Percentiles rank a stretch among this genome's conserved stretches.
Evolutionary conservation across 2,888 invertebrate species (phyloP).

Genomic region (Cenopis cana): DNA sequence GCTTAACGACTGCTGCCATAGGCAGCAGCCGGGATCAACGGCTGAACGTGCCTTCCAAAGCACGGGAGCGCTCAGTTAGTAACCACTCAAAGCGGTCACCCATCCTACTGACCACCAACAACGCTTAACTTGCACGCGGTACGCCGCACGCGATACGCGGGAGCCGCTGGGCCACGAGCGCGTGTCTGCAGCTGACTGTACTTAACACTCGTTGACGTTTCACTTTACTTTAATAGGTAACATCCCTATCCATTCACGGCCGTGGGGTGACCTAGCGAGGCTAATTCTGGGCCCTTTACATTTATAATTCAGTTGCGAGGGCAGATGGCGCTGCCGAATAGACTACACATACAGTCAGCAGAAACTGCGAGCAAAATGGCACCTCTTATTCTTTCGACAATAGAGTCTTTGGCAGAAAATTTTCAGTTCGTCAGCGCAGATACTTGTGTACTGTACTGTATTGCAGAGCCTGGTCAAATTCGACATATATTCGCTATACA

Average conservation of each 20-base stretch:
- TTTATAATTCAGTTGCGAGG: slow-evolving; percentile 22
- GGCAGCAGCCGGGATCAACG: background rate
- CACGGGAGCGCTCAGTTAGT: no score
- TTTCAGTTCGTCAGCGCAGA: background rate
- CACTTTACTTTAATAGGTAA: background rate
- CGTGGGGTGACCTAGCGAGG: background rate
- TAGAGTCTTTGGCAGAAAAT: background rate
- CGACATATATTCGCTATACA: background rate
- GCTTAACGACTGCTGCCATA: no score
- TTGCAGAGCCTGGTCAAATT: background rate
- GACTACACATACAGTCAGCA: background rate
- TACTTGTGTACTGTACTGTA: background rate
- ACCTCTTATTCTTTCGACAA: background rate
- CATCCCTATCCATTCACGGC: background rate
- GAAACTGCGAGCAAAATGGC: background rate
- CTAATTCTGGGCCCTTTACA: slow-evolving; percentile 24
- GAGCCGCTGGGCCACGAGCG: no score
- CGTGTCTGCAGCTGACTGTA: background rate
- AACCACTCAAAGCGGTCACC: no score
- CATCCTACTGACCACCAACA: no score
- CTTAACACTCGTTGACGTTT: background rate
- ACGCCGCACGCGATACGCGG: no score
- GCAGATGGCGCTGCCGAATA: background rate
- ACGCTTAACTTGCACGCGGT: no score
- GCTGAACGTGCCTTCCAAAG: no score